These are phyloP conservation scores for Limnothrissa miodon DNA, from an alignment of 2,113 vertebrate genomes.

Conservation along the genomic window DNA sequence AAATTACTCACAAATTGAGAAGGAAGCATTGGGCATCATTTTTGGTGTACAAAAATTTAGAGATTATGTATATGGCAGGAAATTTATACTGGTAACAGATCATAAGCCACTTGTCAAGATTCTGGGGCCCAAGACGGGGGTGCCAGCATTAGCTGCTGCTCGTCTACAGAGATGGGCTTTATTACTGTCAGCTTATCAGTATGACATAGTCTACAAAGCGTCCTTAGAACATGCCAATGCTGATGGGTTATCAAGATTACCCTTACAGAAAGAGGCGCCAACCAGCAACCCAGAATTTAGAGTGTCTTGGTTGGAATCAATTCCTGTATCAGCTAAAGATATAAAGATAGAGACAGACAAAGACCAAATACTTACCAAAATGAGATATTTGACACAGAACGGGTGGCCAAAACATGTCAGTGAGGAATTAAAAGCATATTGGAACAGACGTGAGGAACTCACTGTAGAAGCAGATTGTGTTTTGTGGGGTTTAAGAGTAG, in stretches of 20 bases:
- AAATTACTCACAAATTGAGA: not conserved
- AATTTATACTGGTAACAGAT: not conserved
- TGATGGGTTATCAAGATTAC: not conserved
- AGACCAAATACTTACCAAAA: not conserved
- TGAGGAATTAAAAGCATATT: not conserved
- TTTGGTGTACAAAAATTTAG: not conserved
- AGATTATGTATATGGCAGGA: not conserved
- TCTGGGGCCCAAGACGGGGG: too few species aligned
- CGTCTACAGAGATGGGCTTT: not conserved
- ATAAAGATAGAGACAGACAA: not conserved
- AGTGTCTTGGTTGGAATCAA: not conserved
- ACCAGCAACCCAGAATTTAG: not conserved
- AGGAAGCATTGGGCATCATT: not conserved
- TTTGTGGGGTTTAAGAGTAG: not conserved
- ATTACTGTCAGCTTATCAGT: not conserved
- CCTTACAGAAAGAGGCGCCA: not conserved
- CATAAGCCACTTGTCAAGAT: not conserved
- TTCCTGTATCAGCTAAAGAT: not conserved
- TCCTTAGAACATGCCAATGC: not conserved
- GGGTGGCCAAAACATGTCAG: not conserved
- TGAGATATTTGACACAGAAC: not conserved
- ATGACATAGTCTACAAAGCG: not conserved
- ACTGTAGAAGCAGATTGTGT: not conserved
- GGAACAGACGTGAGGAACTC: not conserved
- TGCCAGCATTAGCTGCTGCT: too few species aligned